Conservation (phyloP, 2,797 vertebrate species). For the Dermochelys coriacea region DNA sequence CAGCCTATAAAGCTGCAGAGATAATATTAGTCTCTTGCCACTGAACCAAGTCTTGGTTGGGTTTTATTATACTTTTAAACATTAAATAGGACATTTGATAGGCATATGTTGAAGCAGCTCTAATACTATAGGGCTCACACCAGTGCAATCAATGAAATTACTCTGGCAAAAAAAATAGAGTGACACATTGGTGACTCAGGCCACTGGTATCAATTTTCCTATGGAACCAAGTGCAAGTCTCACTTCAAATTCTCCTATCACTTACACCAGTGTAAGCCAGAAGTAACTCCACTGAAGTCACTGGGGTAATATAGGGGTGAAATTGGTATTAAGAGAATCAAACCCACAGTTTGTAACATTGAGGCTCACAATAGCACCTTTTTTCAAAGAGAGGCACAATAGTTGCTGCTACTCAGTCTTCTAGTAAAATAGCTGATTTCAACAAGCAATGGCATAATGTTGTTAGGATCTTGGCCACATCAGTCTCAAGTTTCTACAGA, state of each 20-base stretch:
- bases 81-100: not conserved
- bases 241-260: rapidly evolving
- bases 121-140: not conserved
- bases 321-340: not conserved
- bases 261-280: not conserved
- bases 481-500: not conserved
- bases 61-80: not conserved
- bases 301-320: not conserved
- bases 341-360: not conserved
- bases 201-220: rapidly evolving
- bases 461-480: rapidly evolving
- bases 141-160: not conserved
- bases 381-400: not conserved
- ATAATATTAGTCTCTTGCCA: not conserved
- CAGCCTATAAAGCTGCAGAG: rapidly evolving
- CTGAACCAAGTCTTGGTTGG: not conserved
- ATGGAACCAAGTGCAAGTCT: not conserved
- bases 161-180: not conserved
- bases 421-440: not conserved
- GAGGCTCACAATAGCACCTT: not conserved
- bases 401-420: not conserved
- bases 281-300: not conserved
- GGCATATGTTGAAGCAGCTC: not conserved
- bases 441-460: not conserved
- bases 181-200: not conserved